A percentile compares a stretch with the other conserved stretches of the same genome.
Evolutionary conservation across 2,113 vertebrate species (phyloP).

Genomic region (Myrmecophaga tridactyla): DNA sequence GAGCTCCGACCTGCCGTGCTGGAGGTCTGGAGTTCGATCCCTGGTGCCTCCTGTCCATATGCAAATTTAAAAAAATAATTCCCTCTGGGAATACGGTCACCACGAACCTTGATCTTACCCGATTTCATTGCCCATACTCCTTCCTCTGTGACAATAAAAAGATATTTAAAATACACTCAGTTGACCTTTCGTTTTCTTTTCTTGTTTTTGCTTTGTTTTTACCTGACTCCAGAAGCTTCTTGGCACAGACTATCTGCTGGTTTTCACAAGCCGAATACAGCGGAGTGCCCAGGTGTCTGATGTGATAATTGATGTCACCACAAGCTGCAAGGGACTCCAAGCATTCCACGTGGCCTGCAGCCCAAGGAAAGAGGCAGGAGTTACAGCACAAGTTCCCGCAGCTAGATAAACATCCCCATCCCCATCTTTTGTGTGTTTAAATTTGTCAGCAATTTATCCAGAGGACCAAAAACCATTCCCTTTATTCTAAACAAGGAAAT

Average conservation of each 20-base stretch:
- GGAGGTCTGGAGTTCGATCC: too few species aligned
- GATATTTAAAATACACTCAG: neutral
- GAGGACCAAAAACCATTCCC: neutral
- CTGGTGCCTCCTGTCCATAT: too few species aligned
- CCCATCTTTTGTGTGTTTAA: neutral
- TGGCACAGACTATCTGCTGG: slow-evolving; percentile 83
- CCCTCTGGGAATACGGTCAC: neutral
- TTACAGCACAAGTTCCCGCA: neutral
- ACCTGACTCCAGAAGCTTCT: slow-evolving; percentile 91
- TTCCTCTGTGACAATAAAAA: neutral
- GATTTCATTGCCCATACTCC: neutral
- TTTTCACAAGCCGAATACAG: slow-evolving; percentile 89
- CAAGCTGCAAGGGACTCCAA: slow-evolving; percentile 80
- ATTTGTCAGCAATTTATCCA: neutral
- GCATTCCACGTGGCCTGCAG: slow-evolving; percentile 87
- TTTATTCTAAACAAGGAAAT: neutral
- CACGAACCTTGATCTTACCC: neutral
- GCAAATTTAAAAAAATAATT: neutral
- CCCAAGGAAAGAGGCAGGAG: neutral
- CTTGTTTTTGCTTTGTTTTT: slow-evolving; percentile 56
- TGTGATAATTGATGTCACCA: slow-evolving; percentile 85
- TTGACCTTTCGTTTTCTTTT: neutral
- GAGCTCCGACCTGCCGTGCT: too few species aligned
- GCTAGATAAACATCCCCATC: neutral
- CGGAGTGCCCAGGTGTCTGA: slow-evolving; percentile 86